Evolutionary conservation across 2,888 invertebrate species (phyloP).

Genomic region (Melipona beecheii): DNA sequence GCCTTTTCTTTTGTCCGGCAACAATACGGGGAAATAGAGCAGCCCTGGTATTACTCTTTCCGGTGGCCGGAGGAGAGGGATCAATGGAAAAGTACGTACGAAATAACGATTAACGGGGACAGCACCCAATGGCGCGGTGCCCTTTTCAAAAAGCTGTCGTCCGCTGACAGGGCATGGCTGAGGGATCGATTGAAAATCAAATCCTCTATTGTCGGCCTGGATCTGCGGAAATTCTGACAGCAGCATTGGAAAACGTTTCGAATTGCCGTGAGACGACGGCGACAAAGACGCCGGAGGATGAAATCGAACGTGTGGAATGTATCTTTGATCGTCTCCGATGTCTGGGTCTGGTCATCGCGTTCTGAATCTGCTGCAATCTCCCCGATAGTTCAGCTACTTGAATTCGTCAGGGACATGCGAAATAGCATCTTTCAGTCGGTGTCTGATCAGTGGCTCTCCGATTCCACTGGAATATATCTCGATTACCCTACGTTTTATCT

Average conservation of each 20-base stretch:
- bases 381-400: too few species aligned
- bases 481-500: too few species aligned
- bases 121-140: not conserved
- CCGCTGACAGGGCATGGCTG: not conserved
- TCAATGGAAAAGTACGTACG: slow-evolving; percentile 41
- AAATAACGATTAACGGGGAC: slow-evolving; percentile 52
- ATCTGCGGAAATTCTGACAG: not conserved
- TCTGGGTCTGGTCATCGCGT: not conserved
- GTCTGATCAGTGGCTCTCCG: too few species aligned
- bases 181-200: slow-evolving; percentile 48
- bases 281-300: not conserved
- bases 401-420: too few species aligned
- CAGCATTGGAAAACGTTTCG: not conserved
- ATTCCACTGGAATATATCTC: too few species aligned
- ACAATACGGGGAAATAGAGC: slow-evolving; percentile 60
- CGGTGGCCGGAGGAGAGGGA: not conserved
- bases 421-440: too few species aligned
- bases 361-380: too few species aligned
- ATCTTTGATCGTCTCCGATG: not conserved
- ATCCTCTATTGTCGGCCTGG: not conserved
- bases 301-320: not conserved
- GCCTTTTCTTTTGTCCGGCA: slow-evolving; percentile 50
- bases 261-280: not conserved
- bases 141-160: not conserved
- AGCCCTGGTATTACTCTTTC: slow-evolving; percentile 19